Conservation (phyloP, 2,888 invertebrate genomes). For the Chaitophorus viminalis region DNA sequence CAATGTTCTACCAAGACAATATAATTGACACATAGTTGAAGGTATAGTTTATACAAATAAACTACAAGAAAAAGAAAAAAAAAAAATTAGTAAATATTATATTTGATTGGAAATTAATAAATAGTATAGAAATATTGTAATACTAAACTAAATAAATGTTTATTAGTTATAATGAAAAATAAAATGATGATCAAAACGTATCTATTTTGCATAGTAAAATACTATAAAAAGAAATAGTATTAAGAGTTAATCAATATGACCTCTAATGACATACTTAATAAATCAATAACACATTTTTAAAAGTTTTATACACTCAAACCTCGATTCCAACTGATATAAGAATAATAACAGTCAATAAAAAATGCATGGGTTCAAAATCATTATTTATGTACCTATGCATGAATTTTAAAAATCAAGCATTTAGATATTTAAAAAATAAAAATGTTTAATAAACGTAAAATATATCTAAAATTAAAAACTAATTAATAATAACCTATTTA, state of each 20-base stretch:
- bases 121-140: background rate
- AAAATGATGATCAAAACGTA: background rate
- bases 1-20: too few species aligned
- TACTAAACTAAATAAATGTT: too few species aligned
- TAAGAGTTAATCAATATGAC: constrained; percentile 36
- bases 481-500: background rate
- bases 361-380: constrained; percentile 14
- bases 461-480: background rate
- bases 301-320: background rate
- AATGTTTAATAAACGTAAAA: background rate
- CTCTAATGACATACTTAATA: constrained; percentile 48
- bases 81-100: background rate
- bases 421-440: background rate
- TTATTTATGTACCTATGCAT: constrained; percentile 27
- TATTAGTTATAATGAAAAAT: too few species aligned
- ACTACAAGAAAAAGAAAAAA: background rate
- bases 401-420: background rate
- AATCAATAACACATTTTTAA: constrained; percentile 44
- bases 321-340: background rate
- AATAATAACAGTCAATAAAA: constrained; percentile 35
- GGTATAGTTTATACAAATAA: too few species aligned
- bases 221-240: constrained; percentile 8
- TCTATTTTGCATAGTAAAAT: background rate
- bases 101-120: background rate
- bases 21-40: too few species aligned